Conservation (phyloP, 2,888 invertebrate species). For the Cryptus viduatorius region DNA sequence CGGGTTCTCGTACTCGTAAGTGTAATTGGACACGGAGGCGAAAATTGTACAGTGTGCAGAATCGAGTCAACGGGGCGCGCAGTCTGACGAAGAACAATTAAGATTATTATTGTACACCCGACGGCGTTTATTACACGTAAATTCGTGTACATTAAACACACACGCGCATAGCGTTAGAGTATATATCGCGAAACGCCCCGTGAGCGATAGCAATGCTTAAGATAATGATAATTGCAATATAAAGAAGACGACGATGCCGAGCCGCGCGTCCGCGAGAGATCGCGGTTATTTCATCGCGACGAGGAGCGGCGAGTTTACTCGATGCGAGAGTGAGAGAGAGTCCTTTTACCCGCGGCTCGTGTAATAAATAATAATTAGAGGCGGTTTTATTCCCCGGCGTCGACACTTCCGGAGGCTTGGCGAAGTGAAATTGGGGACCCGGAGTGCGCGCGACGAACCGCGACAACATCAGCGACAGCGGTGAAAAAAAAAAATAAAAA, state of each 20-base stretch:
- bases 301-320: conserved; percentile 56
- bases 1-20: conserved; percentile 61
- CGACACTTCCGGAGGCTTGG: conserved; percentile 59
- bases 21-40: conserved; percentile 73
- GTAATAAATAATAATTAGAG: conserved; percentile 64
- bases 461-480: conserved; percentile 14
- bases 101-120: conserved; percentile 74
- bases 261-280: background rate
- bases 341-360: conserved; percentile 31
- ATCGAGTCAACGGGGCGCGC: conserved; percentile 41
- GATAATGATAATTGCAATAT: conserved; percentile 77
- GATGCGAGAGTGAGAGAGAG: background rate
- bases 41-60: conserved; percentile 72
- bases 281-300: conserved; percentile 42
- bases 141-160: conserved; percentile 52
- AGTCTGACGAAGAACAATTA: conserved; percentile 74
- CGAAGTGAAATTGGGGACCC: conserved; percentile 61
- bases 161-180: conserved; percentile 23
- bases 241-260: conserved; percentile 68
- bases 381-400: conserved; percentile 58
- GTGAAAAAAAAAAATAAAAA: conserved; percentile 19
- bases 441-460: conserved; percentile 9
- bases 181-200: conserved; percentile 55
- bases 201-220: conserved; percentile 75
- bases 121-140: conserved; percentile 49